Base-by-base conservation (phyloP, 2,888 invertebrate species). In the Noctua comes region DNA sequence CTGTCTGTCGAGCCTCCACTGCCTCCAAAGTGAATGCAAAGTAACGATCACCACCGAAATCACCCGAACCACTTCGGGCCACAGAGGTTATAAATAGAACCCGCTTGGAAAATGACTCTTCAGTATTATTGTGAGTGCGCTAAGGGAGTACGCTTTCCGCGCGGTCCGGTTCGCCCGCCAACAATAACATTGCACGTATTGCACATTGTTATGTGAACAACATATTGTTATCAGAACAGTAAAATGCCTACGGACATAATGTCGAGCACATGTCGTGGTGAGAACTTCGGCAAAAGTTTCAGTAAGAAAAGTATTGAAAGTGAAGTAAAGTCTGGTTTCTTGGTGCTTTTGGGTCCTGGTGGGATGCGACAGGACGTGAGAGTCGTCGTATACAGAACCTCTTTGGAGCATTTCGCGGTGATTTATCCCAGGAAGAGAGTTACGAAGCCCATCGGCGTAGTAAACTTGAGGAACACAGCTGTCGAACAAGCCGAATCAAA, bases 351-450 rank as follows among this genome's bases (percentile, higher is more conserved):
- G 59, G 97, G 97, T 3, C 97, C 97, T 72, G 97, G 97, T 80
- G 97, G 97, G 87, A 96, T 97, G 89, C 95, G 97, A 31, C 97
- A 97, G 92, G 96, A 97, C 83, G 97, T 97, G 10, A 96, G 97
- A 88, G 97, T 97, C 84, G 97, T 97, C 88, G 97, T 98, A 43
- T 97, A 98, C 91, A 95, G 97, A 82, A 97, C 97, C 10, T 97
- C 97, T 68, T 93, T 97, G 90, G 98, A 97, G 90, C 97, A 98
- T 89, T 98, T 98, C 89, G 97, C 97, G 2, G 97, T 97, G 13
- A 97, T 98, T 51, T 97, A 97, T 86, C 97, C 97, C 13, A 97
- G 97, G 92, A 97, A 97, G 93, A 97, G 97, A 89, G 95, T 97
- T 21, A 97, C 97, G 83, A 97, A 97, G 85, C 97, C 98, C 0